These are phyloP conservation scores for Eremobia ochroleuca DNA, from an alignment of 2,888 invertebrate genomes.

Conservation along the genomic window DNA sequence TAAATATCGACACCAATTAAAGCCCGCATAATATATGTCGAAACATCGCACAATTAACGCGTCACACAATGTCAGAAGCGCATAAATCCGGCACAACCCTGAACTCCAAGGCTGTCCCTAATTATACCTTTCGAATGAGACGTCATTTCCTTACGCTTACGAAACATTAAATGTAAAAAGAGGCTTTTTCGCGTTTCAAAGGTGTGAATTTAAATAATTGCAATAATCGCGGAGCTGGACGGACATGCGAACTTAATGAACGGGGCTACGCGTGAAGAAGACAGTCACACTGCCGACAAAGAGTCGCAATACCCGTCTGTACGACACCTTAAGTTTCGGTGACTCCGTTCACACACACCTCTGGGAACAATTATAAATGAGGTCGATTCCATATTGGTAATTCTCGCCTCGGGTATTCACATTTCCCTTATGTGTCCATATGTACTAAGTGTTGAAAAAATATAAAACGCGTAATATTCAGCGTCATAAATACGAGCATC, in stretches of 20 bases:
- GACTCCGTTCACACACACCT: conserved; percentile 66
- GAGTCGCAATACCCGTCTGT: conserved; percentile 63
- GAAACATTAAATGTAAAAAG: conserved; percentile 90
- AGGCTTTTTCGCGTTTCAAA: conserved; percentile 88
- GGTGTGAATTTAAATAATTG: conserved; percentile 91
- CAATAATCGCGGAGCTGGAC: conserved; percentile 87
- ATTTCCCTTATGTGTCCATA: conserved; percentile 61
- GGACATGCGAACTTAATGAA: conserved; percentile 89
- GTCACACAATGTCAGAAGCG: conserved; percentile 83
- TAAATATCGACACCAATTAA: conserved; percentile 71
- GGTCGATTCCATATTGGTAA: conserved; percentile 69
- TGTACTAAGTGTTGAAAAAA: conserved; percentile 60
- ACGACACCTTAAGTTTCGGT: conserved; percentile 61
- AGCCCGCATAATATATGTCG: conserved; percentile 75
- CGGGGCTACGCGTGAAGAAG: conserved; percentile 82
- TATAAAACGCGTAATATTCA: conserved; percentile 39
- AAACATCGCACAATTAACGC: conserved; percentile 85
- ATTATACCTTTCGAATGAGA: conserved; percentile 91
- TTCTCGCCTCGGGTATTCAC: conserved; percentile 65
- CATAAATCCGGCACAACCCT: conserved; percentile 84
- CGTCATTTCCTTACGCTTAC: conserved; percentile 90
- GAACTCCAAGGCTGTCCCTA: conserved; percentile 88
- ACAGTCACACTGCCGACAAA: conserved; percentile 78
- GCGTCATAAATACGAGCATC: conserved; percentile 50
- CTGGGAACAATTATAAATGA: conserved; percentile 70